Base-by-base conservation (phyloP, 2,888 invertebrate species). In the Drosophila stalkeri region DNA sequence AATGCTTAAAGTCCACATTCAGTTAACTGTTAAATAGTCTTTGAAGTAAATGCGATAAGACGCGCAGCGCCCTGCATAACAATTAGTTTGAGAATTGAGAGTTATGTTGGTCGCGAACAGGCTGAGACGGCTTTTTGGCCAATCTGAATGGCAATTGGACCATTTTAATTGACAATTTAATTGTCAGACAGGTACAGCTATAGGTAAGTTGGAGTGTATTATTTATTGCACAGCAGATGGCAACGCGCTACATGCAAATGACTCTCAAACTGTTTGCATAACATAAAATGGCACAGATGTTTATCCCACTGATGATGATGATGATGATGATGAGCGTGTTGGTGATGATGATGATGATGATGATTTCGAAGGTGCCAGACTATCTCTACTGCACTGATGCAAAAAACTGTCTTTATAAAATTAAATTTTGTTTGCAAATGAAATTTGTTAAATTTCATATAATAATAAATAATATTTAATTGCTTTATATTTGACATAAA, bases 161-260 rank as follows among this genome's bases (percentile, higher is more conserved):
- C 57, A 64, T 37, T 62, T 61, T 62, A 65, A 70, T 84, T 66
- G 82, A 62, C 80, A 73, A 62, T 65, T 80, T 76, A 74, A 76
- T 85, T 85, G 80, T 80, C n/a, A 2, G 49, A 31, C 31, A 31
- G 37, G 16, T 37, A 16, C 6, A 37, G 14, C 2, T 14, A 37
- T 2, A 14, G 37, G 37, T 27, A 41, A 18, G 18, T n/a, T 37
- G 18, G 8, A 35, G 39, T 27, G 56, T 60, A 62, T 69, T 64
- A 61, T 44, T 39, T 20, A 49, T 27, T 14, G 31, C 39, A 11
- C 55, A 46, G 51, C 77, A 77, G 77, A 49, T 64, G 77, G 54
- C 39, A 39, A 8, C 59, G 16, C 49, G 60, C 54, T 49, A 14
- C 55, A 72, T 78, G 81, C 64, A 84, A 84, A 81, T 82, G 56